Conservation (phyloP, 23 tunicate species). For the Phallusia fumigata region DNA sequence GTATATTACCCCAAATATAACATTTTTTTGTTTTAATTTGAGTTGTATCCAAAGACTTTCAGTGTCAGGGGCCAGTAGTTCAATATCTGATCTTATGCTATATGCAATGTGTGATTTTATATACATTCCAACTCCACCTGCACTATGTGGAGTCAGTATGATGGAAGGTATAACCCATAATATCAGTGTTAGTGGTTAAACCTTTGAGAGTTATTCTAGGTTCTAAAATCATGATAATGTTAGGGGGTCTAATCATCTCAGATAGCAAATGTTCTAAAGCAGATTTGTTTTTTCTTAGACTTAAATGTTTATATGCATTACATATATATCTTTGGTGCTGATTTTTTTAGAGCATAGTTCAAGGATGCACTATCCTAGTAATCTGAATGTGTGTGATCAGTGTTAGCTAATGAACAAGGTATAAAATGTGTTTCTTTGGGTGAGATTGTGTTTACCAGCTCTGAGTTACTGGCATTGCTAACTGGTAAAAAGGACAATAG, state of each 20-base stretch:
- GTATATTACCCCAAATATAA: slow-evolving; percentile 9
- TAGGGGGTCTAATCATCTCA: background rate
- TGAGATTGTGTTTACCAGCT: no score
- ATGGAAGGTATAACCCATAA: background rate
- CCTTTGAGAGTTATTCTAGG: background rate
- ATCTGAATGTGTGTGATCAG: background rate
- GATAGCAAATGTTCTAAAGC: background rate
- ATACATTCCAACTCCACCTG: slow-evolving; percentile 26
- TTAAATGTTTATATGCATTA: slow-evolving; percentile 17
- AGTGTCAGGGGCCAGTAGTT: background rate
- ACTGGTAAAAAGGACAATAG: no score
- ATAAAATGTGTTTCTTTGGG: no score
- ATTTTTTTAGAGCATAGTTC: background rate
- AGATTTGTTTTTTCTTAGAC: background rate
- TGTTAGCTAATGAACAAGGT: no score
- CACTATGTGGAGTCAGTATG: background rate
- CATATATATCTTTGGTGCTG: slow-evolving; percentile 1
- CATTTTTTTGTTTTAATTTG: no score
- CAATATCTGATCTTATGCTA: background rate
- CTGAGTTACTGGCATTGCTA: no score
- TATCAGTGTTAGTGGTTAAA: background rate
- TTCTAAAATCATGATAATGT: background rate
- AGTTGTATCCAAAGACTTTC: slow-evolving; percentile 6
- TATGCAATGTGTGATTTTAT: background rate
- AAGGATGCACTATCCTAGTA: no score